These are phyloP conservation scores for Aphelinus certus DNA, from an alignment of 1,140 invertebrate genomes.

Conservation along the genomic window DNA sequence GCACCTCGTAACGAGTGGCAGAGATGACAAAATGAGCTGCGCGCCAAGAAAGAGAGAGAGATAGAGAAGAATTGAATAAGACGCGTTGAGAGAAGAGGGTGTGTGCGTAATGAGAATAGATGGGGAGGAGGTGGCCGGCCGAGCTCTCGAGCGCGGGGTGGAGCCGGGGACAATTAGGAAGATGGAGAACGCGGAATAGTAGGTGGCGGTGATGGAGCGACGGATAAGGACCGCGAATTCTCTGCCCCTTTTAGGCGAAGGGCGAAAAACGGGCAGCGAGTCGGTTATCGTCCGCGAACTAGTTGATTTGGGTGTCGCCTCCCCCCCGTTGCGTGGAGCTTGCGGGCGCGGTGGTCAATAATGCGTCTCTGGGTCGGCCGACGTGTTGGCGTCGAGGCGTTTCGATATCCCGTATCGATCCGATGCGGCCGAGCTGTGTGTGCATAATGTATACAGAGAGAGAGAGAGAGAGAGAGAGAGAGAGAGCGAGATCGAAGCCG, in stretches of 20 bases:
- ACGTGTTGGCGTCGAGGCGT: too few relatives aligned
- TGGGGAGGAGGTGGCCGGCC: background rate
- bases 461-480: too few relatives aligned
- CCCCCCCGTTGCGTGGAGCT: too few relatives aligned
- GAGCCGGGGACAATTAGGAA: constrained; percentile 8
- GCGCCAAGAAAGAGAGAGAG: background rate
- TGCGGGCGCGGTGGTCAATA: too few relatives aligned
- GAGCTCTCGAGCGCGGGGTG: background rate
- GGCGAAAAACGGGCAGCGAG: background rate
- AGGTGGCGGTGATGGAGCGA: background rate
- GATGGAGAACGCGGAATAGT: constrained; percentile 22
- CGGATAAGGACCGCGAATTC: too few relatives aligned
- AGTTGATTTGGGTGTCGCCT: background rate
- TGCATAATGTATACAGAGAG: too few relatives aligned
- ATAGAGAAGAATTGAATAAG: background rate
- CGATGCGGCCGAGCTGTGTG: too few relatives aligned
- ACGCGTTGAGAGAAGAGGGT: too few relatives aligned
- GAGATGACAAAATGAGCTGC: too few relatives aligned
- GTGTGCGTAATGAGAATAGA: constrained; percentile 24
- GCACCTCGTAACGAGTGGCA: too few relatives aligned
- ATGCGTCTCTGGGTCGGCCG: too few relatives aligned
- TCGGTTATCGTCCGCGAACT: constrained; percentile 3
- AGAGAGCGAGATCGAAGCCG: background rate
- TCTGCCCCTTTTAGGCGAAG: background rate
- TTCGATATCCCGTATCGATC: too few relatives aligned